A percentile compares a stretch with the other conserved stretches of the same genome.
These are phyloP conservation scores for Bubalus kerabau DNA, from an alignment of 2,113 vertebrate genomes.

Conservation along the genomic window DNA sequence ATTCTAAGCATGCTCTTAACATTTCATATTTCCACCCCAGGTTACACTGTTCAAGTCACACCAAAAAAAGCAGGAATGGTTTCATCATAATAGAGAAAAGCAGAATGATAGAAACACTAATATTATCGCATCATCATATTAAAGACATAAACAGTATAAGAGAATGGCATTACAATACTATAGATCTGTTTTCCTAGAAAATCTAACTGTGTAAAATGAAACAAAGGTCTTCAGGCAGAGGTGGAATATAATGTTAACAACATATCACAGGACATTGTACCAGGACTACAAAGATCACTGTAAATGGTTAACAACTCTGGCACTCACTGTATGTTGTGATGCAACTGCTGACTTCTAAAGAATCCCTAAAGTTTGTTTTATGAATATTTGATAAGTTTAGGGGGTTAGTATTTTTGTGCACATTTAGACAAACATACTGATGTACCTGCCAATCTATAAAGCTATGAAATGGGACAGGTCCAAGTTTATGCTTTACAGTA, in stretches of 20 bases:
- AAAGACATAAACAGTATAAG: background rate
- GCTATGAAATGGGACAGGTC: background rate
- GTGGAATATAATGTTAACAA: background rate
- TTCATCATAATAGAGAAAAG: background rate
- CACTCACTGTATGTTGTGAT: background rate
- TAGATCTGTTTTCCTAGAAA: background rate
- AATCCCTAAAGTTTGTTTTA: background rate
- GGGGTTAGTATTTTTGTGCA: background rate
- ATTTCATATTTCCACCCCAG: background rate
- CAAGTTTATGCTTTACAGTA: background rate
- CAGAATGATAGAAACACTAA: background rate
- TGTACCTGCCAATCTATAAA: background rate
- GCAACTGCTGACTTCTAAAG: background rate
- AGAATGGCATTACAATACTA: background rate
- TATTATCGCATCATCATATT: background rate
- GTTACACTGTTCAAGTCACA: background rate
- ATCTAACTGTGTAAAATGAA: slow-evolving; percentile 3
- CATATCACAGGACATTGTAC: background rate
- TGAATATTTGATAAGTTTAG: background rate
- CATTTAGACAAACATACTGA: background rate
- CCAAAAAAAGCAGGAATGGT: background rate
- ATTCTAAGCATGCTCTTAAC: slow-evolving; percentile 15
- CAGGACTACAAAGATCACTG: background rate
- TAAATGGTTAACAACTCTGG: background rate
- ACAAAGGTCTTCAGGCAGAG: background rate